phyloP scores from a whole-genome alignment of 2,888 invertebrate genomes.

The Malachius bipustulatus region DNA sequence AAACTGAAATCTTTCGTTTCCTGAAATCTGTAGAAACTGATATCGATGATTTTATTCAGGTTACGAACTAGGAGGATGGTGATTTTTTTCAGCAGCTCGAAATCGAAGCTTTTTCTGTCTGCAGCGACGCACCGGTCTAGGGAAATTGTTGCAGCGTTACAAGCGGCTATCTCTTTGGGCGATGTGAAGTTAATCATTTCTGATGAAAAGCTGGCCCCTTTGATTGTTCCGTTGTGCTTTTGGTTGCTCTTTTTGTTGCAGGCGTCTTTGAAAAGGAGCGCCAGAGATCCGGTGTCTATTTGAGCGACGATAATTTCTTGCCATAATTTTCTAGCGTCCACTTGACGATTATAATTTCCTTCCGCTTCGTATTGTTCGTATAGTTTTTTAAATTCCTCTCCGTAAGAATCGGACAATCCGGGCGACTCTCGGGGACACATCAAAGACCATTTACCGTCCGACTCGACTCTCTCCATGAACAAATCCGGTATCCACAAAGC shows the following conservation, averaged over 20 bases:
- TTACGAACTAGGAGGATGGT: constrained; percentile 44
- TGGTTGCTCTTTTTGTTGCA: constrained; percentile 54
- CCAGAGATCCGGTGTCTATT: constrained; percentile 53
- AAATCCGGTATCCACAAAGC: constrained; percentile 53
- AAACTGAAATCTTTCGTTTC: constrained; percentile 45
- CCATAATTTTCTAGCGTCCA: constrained; percentile 83
- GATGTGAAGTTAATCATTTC: constrained; percentile 51
- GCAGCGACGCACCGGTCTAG: constrained; percentile 44
- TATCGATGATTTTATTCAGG: constrained; percentile 50
- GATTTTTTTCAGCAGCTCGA: constrained; percentile 41
- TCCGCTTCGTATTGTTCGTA: constrained; percentile 43
- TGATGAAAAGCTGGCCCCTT: constrained; percentile 52
- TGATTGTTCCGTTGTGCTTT: constrained; percentile 53
- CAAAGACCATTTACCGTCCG: constrained; percentile 43
- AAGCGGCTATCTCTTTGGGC: constrained; percentile 48
- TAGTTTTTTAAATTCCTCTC: constrained; percentile 47
- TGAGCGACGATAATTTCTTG: constrained; percentile 50
- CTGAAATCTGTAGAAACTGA: constrained; percentile 48
- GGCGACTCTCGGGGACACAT: constrained; percentile 49
- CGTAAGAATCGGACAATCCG: constrained; percentile 45
- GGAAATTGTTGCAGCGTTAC: constrained; percentile 52
- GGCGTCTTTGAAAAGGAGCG: constrained; percentile 46
- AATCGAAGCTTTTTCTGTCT: constrained; percentile 41
- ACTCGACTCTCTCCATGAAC: constrained; percentile 47
- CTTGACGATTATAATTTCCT: constrained; percentile 43